Percentiles rank a stretch among this genome's conserved stretches.
These are phyloP conservation scores for Amphibalanus amphitrite DNA, from an alignment of 1,140 invertebrate genomes.

Conservation along the genomic window DNA sequence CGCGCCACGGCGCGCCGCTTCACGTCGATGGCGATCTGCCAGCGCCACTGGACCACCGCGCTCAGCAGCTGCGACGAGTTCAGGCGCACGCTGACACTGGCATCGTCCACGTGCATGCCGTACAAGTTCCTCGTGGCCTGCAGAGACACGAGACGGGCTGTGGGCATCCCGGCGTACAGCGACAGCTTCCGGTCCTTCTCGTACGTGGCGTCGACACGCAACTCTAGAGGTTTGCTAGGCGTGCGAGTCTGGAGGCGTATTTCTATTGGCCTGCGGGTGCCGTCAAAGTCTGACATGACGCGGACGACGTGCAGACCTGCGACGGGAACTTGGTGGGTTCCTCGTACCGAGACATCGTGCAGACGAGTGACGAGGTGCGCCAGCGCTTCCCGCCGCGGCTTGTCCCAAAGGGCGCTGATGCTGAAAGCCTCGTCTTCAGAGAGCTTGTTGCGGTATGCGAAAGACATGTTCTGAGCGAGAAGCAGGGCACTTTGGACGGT, in stretches of 20 bases:
- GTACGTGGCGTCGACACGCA: not conserved
- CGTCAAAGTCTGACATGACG: not conserved
- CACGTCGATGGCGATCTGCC: not conserved
- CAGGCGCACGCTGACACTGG: not conserved
- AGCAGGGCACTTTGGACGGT: not conserved
- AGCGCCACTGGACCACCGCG: not conserved
- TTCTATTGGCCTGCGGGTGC: not conserved
- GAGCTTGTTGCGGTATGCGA: not conserved
- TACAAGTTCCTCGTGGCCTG: not conserved
- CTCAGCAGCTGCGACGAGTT: not conserved
- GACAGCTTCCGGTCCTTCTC: not conserved
- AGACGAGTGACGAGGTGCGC: not conserved
- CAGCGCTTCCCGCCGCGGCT: not conserved
- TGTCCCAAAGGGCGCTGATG: not conserved
- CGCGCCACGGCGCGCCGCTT: not conserved
- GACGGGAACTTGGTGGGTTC: not conserved
- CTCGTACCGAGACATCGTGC: not conserved
- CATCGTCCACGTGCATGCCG: not conserved
- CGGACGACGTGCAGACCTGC: not conserved
- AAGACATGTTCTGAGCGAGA: not conserved
- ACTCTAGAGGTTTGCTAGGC: not conserved
- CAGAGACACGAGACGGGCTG: not conserved
- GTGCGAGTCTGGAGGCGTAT: not conserved
- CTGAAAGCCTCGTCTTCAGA: not conserved
- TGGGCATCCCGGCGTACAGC: not conserved